These are phyloP conservation scores for Aphelocoma californica DNA, from an alignment of 2,797 vertebrate genomes.

Conservation along the genomic window DNA sequence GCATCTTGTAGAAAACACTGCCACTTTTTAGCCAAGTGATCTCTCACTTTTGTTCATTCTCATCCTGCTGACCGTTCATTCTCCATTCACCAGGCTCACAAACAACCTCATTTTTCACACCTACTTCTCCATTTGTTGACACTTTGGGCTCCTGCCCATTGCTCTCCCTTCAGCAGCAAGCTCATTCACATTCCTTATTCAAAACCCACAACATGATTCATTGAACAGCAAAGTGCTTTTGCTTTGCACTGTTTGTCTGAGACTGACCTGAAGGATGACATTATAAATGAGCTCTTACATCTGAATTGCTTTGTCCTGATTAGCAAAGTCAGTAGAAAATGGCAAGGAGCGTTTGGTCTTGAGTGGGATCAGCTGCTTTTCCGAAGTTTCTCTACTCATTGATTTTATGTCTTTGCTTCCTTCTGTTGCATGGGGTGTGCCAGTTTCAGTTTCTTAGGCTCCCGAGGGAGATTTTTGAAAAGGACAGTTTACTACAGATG, in stretches of 20 bases:
- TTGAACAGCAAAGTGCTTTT: conserved; percentile 39
- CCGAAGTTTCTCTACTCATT: neutral
- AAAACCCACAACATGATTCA: conserved; percentile 45
- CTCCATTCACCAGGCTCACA: neutral
- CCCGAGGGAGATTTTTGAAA: neutral
- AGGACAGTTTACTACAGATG: neutral
- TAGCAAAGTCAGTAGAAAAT: conserved; percentile 59
- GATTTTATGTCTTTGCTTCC: neutral
- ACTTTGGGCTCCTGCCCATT: neutral
- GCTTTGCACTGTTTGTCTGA: conserved; percentile 49
- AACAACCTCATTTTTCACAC: conserved; percentile 20
- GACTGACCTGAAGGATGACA: conserved; percentile 37
- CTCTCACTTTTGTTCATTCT: neutral
- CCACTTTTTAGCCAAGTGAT: neutral
- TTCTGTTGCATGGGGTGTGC: neutral
- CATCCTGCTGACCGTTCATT: conserved; percentile 6
- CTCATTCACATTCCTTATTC: conserved; percentile 52
- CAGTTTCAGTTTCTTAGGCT: neutral
- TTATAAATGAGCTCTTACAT: conserved; percentile 65
- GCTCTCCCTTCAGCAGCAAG: conserved; percentile 21
- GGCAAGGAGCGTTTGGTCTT: conserved; percentile 28
- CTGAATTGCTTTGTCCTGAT: conserved; percentile 54
- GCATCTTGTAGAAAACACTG: neutral
- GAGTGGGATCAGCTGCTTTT: neutral
- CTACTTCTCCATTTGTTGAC: conserved; percentile 1